Percentiles rank a stretch among this genome's conserved stretches.
Evolutionary conservation across 1,140 invertebrate genomes (phyloP).

Genomic region (Drosophila tsacasi): DNA sequence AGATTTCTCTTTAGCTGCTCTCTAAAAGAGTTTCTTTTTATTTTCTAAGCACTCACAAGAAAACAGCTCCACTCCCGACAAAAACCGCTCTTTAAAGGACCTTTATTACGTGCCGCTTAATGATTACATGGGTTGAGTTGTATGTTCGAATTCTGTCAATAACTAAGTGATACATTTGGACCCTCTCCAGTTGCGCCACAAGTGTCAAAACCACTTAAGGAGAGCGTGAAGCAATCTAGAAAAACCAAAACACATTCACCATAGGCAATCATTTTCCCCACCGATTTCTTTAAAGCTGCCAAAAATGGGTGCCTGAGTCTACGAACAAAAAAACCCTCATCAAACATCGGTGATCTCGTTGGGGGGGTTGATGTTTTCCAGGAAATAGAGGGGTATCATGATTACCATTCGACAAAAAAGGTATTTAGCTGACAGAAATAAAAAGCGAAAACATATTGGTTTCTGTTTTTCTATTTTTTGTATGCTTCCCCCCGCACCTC

Average conservation of each 20-base stretch:
- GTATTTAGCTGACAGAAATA: constrained; percentile 65
- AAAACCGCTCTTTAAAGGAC: background rate
- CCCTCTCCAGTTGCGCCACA: background rate
- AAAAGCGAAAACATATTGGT: constrained; percentile 75
- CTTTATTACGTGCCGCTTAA: background rate
- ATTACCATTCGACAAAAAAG: constrained; percentile 65
- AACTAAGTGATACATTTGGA: constrained; percentile 5
- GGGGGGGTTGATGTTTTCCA: constrained; percentile 7
- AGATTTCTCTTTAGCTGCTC: background rate
- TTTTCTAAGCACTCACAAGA: background rate
- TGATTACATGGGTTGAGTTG: background rate
- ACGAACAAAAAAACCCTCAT: constrained; percentile 23
- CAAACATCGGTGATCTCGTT: constrained; percentile 17
- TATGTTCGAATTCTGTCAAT: background rate
- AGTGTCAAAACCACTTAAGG: constrained; percentile 30
- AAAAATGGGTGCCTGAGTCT: constrained; percentile 3
- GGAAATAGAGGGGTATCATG: constrained; percentile 16
- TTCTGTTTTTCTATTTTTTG: constrained; percentile 62
- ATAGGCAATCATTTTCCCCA: background rate
- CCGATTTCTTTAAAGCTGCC: constrained; percentile 20
- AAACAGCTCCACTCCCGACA: background rate
- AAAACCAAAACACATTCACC: background rate
- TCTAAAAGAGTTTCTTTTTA: too few species aligned
- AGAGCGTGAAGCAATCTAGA: constrained; percentile 11
- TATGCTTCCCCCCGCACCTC: background rate